Evolutionary conservation across 2,888 invertebrate species (phyloP).

Genomic region (Diogma glabrata): DNA sequence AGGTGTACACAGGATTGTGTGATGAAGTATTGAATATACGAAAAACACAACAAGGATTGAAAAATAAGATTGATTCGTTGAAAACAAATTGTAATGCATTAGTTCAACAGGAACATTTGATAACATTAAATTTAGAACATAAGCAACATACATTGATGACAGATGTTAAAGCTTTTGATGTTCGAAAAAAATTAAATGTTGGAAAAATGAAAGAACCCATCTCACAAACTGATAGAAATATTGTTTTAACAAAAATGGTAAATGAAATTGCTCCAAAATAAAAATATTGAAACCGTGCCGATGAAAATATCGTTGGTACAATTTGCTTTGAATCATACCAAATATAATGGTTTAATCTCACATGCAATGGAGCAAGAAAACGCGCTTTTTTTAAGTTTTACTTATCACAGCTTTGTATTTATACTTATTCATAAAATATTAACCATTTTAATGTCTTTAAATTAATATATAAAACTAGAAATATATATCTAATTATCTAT

Average conservation of each 20-base stretch:
- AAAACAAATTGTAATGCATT: conserved; percentile 24
- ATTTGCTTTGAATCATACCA: too few relatives aligned
- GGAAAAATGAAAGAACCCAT: neutral
- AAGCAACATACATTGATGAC: conserved; percentile 7
- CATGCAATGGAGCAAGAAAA: too few relatives aligned
- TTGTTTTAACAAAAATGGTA: neutral
- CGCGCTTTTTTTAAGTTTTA: too few relatives aligned
- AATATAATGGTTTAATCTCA: too few relatives aligned
- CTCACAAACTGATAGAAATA: conserved; percentile 1
- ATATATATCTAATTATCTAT: too few relatives aligned
- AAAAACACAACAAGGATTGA: conserved; percentile 44
- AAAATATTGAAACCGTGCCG: too few relatives aligned
- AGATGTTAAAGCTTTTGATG: conserved; percentile 5
- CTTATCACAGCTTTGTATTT: too few relatives aligned
- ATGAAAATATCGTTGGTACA: too few relatives aligned
- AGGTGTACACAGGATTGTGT: conserved; percentile 48
- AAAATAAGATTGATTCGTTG: conserved; percentile 45
- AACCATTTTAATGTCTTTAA: too few relatives aligned
- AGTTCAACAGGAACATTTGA: neutral
- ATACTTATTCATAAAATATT: too few relatives aligned
- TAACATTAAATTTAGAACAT: neutral
- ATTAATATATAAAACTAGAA: too few relatives aligned
- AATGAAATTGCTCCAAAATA: too few relatives aligned
- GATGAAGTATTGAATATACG: conserved; percentile 49
- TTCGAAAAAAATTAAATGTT: conserved; percentile 1